A percentile compares a stretch with the other conserved stretches of the same genome.
phyloP scores from a whole-genome alignment of 2,113 vertebrate species.

The Cryptomyrus ogoouensis region DNA sequence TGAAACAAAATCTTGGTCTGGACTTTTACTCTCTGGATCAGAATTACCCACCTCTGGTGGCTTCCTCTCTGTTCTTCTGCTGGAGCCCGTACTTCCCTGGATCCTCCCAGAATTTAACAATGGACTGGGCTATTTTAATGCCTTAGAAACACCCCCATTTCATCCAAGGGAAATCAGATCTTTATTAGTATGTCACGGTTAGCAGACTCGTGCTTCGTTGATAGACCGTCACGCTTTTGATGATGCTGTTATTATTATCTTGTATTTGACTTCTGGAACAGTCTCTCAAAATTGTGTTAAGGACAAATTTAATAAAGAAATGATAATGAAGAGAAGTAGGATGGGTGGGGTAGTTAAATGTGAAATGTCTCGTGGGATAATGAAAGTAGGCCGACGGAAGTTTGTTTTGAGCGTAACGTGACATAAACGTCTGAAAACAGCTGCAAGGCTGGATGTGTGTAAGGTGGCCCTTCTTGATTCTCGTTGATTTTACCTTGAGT shows the following conservation, averaged over 20 bases:
- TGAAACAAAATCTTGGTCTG: not conserved
- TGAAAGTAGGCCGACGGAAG: not conserved
- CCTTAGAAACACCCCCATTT: not conserved
- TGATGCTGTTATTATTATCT: slow-evolving; percentile 12
- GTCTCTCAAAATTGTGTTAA: slow-evolving; percentile 17
- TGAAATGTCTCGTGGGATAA: slow-evolving; percentile 5
- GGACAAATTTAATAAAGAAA: slow-evolving; percentile 9
- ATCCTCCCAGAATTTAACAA: not conserved
- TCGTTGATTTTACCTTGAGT: not conserved
- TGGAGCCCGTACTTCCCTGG: not conserved
- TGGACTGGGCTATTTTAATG: not conserved
- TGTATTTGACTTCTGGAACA: slow-evolving; percentile 11
- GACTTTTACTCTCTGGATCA: not conserved
- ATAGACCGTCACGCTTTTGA: not conserved
- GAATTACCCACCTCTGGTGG: not conserved
- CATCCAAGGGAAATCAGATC: not conserved
- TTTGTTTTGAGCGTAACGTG: not conserved
- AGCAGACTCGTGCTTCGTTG: not conserved
- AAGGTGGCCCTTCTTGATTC: not conserved
- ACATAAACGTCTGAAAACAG: not conserved
- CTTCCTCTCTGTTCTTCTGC: not conserved
- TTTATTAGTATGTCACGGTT: not conserved
- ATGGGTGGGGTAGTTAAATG: not conserved
- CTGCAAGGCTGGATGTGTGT: not conserved
- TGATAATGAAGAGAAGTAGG: not conserved